A percentile compares a stretch with the other conserved stretches of the same genome.
Evolutionary conservation across 2,113 vertebrate genomes (phyloP).

Genomic region (Tragelaphus strepsiceros): DNA sequence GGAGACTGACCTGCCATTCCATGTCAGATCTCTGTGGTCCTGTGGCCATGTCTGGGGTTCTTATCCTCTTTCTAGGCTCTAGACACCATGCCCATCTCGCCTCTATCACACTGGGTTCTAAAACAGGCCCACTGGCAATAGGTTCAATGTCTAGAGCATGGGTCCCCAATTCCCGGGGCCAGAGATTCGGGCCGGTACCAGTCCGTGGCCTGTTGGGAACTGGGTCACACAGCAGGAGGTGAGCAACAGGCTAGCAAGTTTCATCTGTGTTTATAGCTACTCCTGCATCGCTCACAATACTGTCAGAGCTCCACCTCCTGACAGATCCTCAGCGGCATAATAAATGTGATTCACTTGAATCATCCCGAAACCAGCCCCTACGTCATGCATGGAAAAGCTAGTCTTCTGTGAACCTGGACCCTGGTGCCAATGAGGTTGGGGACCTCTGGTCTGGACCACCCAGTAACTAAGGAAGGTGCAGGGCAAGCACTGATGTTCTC

Average conservation of each 20-base stretch:
- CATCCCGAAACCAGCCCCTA: not conserved
- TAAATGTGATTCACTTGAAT: not conserved
- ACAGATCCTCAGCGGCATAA: not conserved
- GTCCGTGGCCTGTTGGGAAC: not conserved
- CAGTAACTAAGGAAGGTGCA: not conserved
- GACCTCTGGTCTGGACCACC: not conserved
- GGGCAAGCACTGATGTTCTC: not conserved
- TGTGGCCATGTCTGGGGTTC: not conserved
- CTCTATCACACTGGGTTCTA: not conserved
- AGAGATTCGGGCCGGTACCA: not conserved
- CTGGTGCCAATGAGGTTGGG: not conserved
- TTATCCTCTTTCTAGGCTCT: not conserved
- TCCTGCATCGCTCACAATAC: not conserved
- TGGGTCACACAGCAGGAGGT: not conserved
- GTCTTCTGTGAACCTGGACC: not conserved
- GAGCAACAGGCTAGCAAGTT: not conserved
- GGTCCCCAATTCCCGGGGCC: not conserved
- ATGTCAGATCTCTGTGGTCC: not conserved
- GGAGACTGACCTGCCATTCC: not conserved
- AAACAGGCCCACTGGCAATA: not conserved
- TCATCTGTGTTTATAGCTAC: not conserved
- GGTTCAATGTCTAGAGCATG: not conserved
- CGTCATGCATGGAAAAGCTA: not conserved
- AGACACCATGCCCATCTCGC: not conserved
- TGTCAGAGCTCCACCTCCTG: not conserved